phyloP scores from a whole-genome alignment of 2,797 vertebrate species.

The Pogonophryne albipinna region DNA sequence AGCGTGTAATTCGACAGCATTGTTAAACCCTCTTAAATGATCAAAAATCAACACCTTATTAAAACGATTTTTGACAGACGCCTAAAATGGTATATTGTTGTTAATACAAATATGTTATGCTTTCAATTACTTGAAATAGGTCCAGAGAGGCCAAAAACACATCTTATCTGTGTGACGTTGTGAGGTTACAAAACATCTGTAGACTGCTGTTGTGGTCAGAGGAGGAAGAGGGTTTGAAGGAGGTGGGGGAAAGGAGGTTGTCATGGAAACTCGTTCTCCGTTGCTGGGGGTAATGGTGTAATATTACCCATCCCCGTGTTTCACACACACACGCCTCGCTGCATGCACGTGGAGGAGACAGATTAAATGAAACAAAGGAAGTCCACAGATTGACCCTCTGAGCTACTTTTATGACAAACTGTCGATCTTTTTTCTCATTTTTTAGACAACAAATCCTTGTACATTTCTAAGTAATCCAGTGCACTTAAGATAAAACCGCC shows the following conservation, averaged over 20 bases:
- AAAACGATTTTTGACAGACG: too few species aligned
- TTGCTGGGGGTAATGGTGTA: constrained; percentile 68
- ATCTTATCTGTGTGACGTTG: not conserved
- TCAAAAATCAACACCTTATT: too few species aligned
- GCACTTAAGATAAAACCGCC: constrained; percentile 36
- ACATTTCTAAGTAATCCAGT: constrained; percentile 40
- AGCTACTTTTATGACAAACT: constrained; percentile 17
- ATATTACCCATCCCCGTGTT: constrained; percentile 38
- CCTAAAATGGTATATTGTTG: too few species aligned
- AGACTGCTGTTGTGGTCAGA: constrained; percentile 43
- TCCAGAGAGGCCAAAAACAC: too few species aligned
- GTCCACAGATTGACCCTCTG: constrained; percentile 1
- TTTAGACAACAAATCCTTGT: constrained; percentile 28
- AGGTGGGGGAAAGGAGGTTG: constrained; percentile 52
- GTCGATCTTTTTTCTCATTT: not conserved
- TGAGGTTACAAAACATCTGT: constrained; percentile 54
- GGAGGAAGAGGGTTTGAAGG: constrained; percentile 9
- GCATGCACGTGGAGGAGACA: constrained; percentile 14
- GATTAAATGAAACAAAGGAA: constrained; percentile 10
- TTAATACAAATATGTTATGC: too few species aligned
- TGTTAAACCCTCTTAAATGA: too few species aligned
- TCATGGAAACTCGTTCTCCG: constrained; percentile 75
- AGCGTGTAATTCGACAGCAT: too few species aligned
- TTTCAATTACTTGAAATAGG: too few species aligned
- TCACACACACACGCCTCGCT: constrained; percentile 6